Base-by-base conservation (phyloP, 2,888 invertebrate species). In the Acleris cristana region DNA sequence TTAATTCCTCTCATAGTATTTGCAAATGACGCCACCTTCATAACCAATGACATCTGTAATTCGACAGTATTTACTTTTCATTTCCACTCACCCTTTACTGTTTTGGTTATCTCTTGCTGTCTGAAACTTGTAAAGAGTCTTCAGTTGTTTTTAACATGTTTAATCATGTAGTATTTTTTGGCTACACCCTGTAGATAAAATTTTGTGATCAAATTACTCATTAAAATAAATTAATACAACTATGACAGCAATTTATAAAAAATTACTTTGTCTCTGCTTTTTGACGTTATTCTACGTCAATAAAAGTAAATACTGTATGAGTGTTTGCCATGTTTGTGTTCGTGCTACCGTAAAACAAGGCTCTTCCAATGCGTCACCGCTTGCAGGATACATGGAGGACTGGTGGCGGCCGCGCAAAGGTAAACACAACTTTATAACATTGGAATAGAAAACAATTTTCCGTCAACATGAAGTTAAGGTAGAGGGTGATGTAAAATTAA, bases 331-430 rank as follows among this genome's bases (percentile, higher is more conserved):
- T 89, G 88, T 92, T 90, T 93, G 90, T 93, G 92, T 93, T 93
- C 90, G 93, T 93, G 93, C 93, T 93, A 91, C 92, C 92, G 89
- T 92, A 93, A 90, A 89, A 81, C 85, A 93, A 93, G 93, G 93
- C 93, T 95, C 95, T 95, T 95, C 94, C 94, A 95, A 95, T 95
- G 97, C 97, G 95, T 96, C 96, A 94, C 95, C 96, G 94, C 96
- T 97, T 96, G 96, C 97, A 98, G 97, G 97, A 96, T 98, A 97
- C 96, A 97, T 97, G 96, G 98, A 98, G 96, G 97, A 98, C 95
- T 98, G 98, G 98, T 98, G 97, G 97, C 96, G 97, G 95, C 98
- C 98, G 90, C 96, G 98, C 90, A 98, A 98, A 98, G 98, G 98
- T 98, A 96, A 95, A 94, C 94, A 81, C 76, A 90, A 83, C 82